Base-by-base conservation (phyloP, 2,113 vertebrate species). In the Vanacampus margaritifer region DNA sequence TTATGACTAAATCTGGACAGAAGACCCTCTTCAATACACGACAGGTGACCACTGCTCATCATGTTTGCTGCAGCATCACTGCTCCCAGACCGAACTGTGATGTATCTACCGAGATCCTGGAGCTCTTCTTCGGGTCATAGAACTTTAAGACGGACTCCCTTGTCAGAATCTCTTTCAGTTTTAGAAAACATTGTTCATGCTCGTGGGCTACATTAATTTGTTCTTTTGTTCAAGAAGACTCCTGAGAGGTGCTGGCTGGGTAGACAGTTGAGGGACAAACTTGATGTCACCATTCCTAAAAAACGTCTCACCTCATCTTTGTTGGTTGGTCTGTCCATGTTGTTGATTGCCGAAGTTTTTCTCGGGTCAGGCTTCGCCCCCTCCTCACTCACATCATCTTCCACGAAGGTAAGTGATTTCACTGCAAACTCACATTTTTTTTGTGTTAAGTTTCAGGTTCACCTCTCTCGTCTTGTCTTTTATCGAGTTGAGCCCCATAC, bases 151-250 rank as follows among this genome's bases (percentile, higher is more conserved):
- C 26, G 16, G 56, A 26, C 26, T 58, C 56, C 26, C 13, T 9
- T 58, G 56, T 58, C n/a, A 58, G 56, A 58, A 23, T 51, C 50
- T 51, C 21, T 51, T 51, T 23, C 50, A 51, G 50, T 51, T 51
- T 51, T 10, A 24, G 14, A 19, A 58, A 32, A 13, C 56, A 58
- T 35, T 58, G 56, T 58, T 58, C 56, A 11, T 58, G 56, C 26
- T 58, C 24, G 13, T 32, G 56, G 12, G 56, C 26, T 26, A 32
- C 9, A 32, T 35, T 2, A 13, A 58, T 32, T 35, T 26, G 14
- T 58, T 58, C 14, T 45, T 45, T 45, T 45, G 41, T 45, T 45
- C 41, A 45, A 45, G 41, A 45, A 45, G 41, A 45, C 41, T 58
- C 56, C 3, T 58, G 56, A 32, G 26, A 19, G 56, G 56, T 58